Evolutionary conservation across 2,113 vertebrate species (phyloP), one percentile per base, ranked within the genome.

Genomic region (Catharus minimus): DNA sequence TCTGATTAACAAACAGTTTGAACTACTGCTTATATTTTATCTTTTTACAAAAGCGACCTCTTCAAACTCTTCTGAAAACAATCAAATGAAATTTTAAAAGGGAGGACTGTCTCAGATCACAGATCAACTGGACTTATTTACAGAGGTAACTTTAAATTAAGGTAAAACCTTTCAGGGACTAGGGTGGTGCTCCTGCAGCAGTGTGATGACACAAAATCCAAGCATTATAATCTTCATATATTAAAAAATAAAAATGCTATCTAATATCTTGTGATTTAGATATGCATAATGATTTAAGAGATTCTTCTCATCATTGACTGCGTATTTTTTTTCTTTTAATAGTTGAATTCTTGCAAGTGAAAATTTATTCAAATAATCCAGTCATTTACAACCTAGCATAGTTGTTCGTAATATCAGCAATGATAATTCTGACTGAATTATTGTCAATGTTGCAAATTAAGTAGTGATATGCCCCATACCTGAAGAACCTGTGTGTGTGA

Each of bases 51-150:
- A 88, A 74, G 11, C 7, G 11, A 50, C 2, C 8, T 56, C 56
- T 83, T 94, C 28, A 83, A 81, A 83, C 39, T 74, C 10, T 38
- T 80, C 43, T 38, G 8, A 75, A 82, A 90, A 68, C 8, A 86
- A 77, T 41, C 7, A 71, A 57, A 86, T 56, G 19, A 68, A 85
- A 65, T 82, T 83, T 80, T 72, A 46, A 82, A 82, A 21, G 13
- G 26, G 23, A 46, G 1, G 28, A 46, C 7, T 38, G 26, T 26
- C 41, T 67, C 41, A 88, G 46, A 71, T 10, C n/a, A 77, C 27
- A 81, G 46, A 72, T 65, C 21, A 61, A 20, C 36, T 62, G 17
- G 32, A 68, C 84, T 87, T 79, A 41, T 72, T 78, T 84, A 64
- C 74, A 79, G 28, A 68, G 8, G 6, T 46, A 9, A 5, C 15